Evolutionary conservation across 2,113 vertebrate species (phyloP).

Genomic region (Echinops telfairi): DNA sequence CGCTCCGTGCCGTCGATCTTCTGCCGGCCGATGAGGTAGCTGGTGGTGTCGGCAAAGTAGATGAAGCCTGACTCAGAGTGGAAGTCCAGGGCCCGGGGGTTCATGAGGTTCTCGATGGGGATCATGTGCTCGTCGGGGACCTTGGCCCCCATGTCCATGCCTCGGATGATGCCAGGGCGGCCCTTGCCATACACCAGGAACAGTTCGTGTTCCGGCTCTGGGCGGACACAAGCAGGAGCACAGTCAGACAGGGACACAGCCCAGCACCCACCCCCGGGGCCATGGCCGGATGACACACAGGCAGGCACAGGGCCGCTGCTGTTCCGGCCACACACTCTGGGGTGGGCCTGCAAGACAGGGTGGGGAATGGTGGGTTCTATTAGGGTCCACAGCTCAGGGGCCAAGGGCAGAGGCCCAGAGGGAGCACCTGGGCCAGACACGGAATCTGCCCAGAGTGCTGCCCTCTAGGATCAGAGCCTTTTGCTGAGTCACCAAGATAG

Average conservation of each 20-base stretch:
- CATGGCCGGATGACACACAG: not conserved
- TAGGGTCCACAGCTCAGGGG: not conserved
- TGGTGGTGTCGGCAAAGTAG: constrained; percentile 98
- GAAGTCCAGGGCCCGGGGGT: constrained; percentile 96
- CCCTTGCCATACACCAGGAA: constrained; percentile 98
- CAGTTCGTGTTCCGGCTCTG: constrained; percentile 96
- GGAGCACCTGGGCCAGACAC: not conserved
- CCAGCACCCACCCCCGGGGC: not conserved
- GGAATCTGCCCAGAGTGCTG: not conserved
- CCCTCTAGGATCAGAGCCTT: not conserved
- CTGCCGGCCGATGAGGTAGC: constrained; percentile 97
- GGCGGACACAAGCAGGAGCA: not conserved
- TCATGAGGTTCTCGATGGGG: constrained; percentile 98
- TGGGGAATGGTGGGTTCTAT: not conserved
- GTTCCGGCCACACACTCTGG: not conserved
- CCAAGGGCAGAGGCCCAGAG: not conserved
- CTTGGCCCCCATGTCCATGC: constrained; percentile 97
- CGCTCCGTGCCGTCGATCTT: constrained; percentile 96
- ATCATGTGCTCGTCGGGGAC: constrained; percentile 98
- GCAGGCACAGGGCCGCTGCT: not conserved
- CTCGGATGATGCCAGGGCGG: constrained; percentile 96
- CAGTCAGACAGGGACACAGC: not conserved
- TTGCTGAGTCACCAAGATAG: not conserved
- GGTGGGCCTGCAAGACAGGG: not conserved
- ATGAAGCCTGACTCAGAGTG: constrained; percentile 95